Conservation (phyloP, 1,140 invertebrate genomes). For the Oryctes rhinoceros region DNA sequence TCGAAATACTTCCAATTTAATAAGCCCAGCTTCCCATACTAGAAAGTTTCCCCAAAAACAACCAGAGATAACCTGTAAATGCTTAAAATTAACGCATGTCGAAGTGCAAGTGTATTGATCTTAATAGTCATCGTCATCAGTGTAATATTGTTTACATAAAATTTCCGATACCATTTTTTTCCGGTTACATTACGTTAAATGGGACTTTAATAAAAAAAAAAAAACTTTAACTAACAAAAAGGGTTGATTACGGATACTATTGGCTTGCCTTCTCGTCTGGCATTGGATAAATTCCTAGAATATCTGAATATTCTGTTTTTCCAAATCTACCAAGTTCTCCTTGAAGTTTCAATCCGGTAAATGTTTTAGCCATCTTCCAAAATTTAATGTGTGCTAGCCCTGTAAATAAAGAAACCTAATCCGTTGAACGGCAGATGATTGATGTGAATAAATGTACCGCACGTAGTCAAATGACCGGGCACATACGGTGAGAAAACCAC, state of each 20-base stretch:
- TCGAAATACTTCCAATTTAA: slow-evolving; percentile 80
- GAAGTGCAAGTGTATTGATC: too few relatives aligned
- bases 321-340: slow-evolving; percentile 87
- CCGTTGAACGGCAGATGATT: background rate
- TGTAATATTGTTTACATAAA: too few relatives aligned
- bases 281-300: slow-evolving; percentile 82
- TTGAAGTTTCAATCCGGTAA: slow-evolving; percentile 89
- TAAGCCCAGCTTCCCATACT: slow-evolving; percentile 86
- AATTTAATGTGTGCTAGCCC: slow-evolving; percentile 84
- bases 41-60: slow-evolving; percentile 90
- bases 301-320: slow-evolving; percentile 89
- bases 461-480: slow-evolving; percentile 78
- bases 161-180: too few relatives aligned
- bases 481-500: slow-evolving; percentile 83
- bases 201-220: slow-evolving; percentile 33
- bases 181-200: too few relatives aligned
- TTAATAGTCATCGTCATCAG: too few relatives aligned
- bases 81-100: background rate
- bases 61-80: slow-evolving; percentile 75
- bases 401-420: slow-evolving; percentile 48
- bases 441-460: slow-evolving; percentile 63
- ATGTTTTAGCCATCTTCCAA: slow-evolving; percentile 91
- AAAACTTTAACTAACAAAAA: background rate
- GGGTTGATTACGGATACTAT: background rate
- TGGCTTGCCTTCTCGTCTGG: slow-evolving; percentile 80